Percentiles rank a stretch among this genome's conserved stretches.
Evolutionary conservation across 2,797 vertebrate species (phyloP).

Genomic region (Mormyrops boulengeri): DNA sequence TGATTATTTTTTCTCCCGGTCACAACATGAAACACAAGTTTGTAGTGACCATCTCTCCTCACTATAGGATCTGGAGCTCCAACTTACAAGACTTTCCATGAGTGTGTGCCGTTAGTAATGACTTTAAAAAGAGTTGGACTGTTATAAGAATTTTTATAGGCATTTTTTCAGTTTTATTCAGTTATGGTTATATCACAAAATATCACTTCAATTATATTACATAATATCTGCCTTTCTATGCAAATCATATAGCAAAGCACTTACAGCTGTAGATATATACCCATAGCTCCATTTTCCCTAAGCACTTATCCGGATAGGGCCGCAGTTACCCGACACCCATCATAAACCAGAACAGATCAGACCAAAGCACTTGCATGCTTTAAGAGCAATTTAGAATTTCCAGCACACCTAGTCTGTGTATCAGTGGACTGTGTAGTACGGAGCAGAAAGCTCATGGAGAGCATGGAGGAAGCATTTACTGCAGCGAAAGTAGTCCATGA

Average conservation of each 20-base stretch:
- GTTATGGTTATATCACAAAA: background rate
- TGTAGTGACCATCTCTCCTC: background rate
- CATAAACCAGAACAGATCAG: background rate
- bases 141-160: background rate
- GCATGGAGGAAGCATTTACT: background rate
- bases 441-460: background rate
- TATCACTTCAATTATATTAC: background rate
- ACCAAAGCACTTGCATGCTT: background rate
- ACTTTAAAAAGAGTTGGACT: background rate
- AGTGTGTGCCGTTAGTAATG: background rate
- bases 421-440: background rate
- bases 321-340: background rate
- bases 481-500: background rate
- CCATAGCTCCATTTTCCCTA: background rate
- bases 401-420: background rate
- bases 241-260: background rate
- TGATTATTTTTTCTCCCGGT: background rate
- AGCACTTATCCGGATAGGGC: background rate
- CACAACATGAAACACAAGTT: background rate
- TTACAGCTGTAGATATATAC: background rate
- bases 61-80: background rate
- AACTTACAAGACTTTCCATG: background rate
- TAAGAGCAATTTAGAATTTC: background rate
- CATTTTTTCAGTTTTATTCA: background rate
- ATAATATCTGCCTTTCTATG: background rate